Base-by-base conservation (phyloP, 2,113 vertebrate genomes). In the Megaceryle maxima region DNA sequence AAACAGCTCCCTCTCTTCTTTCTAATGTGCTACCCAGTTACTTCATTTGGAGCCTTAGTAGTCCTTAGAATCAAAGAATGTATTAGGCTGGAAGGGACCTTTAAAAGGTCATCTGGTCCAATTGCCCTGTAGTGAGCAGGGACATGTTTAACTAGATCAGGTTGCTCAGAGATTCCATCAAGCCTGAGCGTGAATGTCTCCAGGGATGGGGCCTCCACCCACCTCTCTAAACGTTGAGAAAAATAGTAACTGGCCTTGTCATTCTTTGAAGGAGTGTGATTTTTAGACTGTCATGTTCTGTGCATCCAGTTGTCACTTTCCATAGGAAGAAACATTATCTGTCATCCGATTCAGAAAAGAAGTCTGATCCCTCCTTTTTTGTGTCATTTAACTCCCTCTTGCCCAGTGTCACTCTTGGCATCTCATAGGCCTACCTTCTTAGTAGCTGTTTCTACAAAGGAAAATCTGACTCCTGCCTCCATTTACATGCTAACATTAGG, bases 201-300 rank as follows among this genome's bases (percentile, higher is more conserved):
- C 48, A 48, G 48, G 48, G 20, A 10, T 48, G 48, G 48, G 48
- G 20, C 48, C 20, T 48, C 48, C 48, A 48, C 48, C 48, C 46
- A 48, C 46, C 48, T 48, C 48, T 50, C 48, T 50, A 21, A 50
- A 50, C 46, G 14, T 53, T 78, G 66, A 57, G 50, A 90, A 84
- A 63, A 87, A 64, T 19, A 28, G 3, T 57, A 55, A 33, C 19
- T 37, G 13, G 1, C 35, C 14, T 64, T 0, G 0, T 41, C 5
- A 16, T 63, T 78, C 35, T 78, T 82, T 48, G 24, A 57, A 62
- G 25, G 48, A 76, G 15, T 19, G 35, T 51, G 9, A 9, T 51
- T 68, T 91, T 50, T 17, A 50, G 56, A 39, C 22, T 74, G 8
- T 66, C 0, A 0, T 35, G 20, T 17, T 39, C 24, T 11, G 5